Evolutionary conservation across 2,113 vertebrate genomes (phyloP).

Genomic region (Pheucticus melanocephalus): DNA sequence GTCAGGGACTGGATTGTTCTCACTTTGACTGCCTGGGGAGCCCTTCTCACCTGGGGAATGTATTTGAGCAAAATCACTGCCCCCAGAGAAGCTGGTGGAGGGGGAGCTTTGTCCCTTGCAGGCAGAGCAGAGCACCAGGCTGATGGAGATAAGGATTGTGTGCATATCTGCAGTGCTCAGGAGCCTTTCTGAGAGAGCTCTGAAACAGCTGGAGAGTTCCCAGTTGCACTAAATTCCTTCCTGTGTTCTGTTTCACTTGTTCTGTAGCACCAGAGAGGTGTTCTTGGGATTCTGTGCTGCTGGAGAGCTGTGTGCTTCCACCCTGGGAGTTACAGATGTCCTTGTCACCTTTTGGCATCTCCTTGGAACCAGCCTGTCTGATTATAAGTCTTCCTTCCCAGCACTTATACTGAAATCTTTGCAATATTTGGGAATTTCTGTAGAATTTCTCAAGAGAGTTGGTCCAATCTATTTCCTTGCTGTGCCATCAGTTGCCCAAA

Average conservation of each 20-base stretch:
- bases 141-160: fast-evolving
- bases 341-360: neutral
- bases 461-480: neutral
- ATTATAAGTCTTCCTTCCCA: neutral
- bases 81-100: neutral
- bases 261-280: neutral
- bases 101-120: neutral
- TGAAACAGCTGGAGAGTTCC: neutral
- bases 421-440: neutral
- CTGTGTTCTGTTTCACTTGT: fast-evolving
- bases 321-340: neutral
- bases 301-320: neutral
- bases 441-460: neutral
- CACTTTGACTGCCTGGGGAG: neutral
- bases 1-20: neutral
- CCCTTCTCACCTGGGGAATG: neutral
- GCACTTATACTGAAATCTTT: neutral
- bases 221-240: neutral
- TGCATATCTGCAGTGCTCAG: neutral
- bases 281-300: neutral
- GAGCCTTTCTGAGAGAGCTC: neutral
- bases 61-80: neutral
- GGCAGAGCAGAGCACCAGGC: neutral
- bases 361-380: neutral
- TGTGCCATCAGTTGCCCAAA: neutral